phyloP scores from a whole-genome alignment of 2,888 invertebrate species.

The Sussaba pulchella region DNA sequence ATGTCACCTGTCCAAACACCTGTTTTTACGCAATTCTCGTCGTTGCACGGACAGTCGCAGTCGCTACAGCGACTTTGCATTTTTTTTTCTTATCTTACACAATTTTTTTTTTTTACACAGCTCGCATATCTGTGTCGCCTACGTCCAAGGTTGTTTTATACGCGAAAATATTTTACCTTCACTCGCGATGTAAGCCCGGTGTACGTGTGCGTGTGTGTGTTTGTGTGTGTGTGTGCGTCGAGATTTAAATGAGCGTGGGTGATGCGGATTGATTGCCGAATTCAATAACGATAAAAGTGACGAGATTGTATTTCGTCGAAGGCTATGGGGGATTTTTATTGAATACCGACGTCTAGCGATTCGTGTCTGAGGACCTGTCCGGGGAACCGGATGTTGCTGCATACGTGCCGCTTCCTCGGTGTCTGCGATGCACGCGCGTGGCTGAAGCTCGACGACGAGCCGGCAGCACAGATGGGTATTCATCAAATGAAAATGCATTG shows the following conservation, averaged over 20 bases:
- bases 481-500: no score
- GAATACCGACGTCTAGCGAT: conserved; percentile 51
- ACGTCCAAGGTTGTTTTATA: conserved; percentile 54
- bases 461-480: no score
- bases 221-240: not conserved
- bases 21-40: conserved; percentile 55
- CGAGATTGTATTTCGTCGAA: not conserved
- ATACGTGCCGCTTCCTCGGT: conserved; percentile 70
- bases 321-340: conserved; percentile 60
- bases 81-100: no score
- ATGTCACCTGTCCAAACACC: conserved; percentile 69
- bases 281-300: conserved; percentile 25
- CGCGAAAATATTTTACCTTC: conserved; percentile 59
- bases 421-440: conserved; percentile 44
- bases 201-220: not conserved
- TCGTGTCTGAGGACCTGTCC: no score
- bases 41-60: conserved; percentile 11
- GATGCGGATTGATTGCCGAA: conserved; percentile 42
- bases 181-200: conserved; percentile 55
- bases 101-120: not conserved
- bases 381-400: conserved; percentile 75
- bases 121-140: conserved; percentile 31
- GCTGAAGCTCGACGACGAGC: not conserved
- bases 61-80: conserved; percentile 1
- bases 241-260: not conserved